Base-by-base conservation (phyloP, 2,888 invertebrate species). In the Athrips mouffetella region DNA sequence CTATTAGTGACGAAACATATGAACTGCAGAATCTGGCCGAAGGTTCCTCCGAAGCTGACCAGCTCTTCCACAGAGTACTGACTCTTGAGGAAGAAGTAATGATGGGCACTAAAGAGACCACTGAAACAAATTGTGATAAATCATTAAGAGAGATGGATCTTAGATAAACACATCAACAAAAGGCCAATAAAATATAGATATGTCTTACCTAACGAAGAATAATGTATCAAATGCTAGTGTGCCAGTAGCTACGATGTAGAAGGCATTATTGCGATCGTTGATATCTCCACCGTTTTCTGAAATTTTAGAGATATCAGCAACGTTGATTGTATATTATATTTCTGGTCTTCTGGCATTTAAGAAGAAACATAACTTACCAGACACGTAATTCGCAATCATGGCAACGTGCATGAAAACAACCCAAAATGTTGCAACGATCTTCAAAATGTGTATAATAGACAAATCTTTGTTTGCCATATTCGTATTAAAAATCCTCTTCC, bases 351-450 rank as follows among this genome's bases (percentile, higher is more conserved):
- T n/a, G n/a, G n/a, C n/a, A n/a, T n/a, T n/a, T n/a, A n/a, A n/a
- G n/a, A n/a, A n/a, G n/a, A n/a, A n/a, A n/a, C n/a, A n/a, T n/a
- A 23, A 16, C 18, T 59, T 70, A 90, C 90, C 90, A 71, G 92
- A 90, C 68, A 92, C 89, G 73, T 92, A 92, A 66, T 91, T 91
- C 15, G 91, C 90, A 11, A 92, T 84, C 25, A 92, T 89, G 33
- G 90, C 85, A 1, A 91, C 89, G 59, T 92, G 91, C 4, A 91
- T 83, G 49, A 91, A 86, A 54, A 93, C 91, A 6, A 93, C 89
- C 91, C 93, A 92, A 39, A 92, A 79, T 53, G 93, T 91, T 37
- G 92, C 91, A 2, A 91, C 63, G 11, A 92, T 89, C 65, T 91
- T 91, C 52, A 93, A 66, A 0, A 91, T 90, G 59, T 93, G 92